Evolutionary conservation across 2,888 invertebrate species (phyloP), one percentile per base, ranked within the genome.

Genomic region (Nasonovia ribisnigri): DNA sequence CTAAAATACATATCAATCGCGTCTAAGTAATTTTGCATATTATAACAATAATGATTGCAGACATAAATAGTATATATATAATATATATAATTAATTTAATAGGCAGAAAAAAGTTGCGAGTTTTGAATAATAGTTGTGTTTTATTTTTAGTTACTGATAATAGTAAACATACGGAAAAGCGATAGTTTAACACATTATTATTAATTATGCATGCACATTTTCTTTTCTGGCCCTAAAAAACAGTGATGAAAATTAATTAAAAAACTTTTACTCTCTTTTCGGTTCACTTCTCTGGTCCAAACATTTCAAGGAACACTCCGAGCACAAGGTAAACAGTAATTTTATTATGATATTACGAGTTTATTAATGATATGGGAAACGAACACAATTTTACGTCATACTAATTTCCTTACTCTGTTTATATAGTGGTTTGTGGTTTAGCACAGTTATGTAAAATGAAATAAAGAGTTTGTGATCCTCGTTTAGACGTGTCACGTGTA

Each of bases 111-210:
- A 51, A 84, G 51, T 84, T 42, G 29, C 54, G 26, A 8, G 10
- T 29, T 60, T 54, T 29, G 16, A 24, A 16, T 84, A 77, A 24
- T 24, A 26, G 6, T 57, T 57, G 57, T 57, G 57, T 77, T 48
- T 67, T 51, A 29, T 89, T 89, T 89, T 43, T 3, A 54, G n/a
- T 42, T 43, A 89, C 5, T 77, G 29, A 36, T 84, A 36, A 29
- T 90, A 67, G 54, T 3, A 20, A n/a, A 60, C 24, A 87, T 16
- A 43, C 10, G 87, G 8, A 57, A 87, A 48, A 54, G 3, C 24
- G 11, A 24, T 89, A 46, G 89, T 89, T 89, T 46, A 89, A 46
- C 20, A 60, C 46, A 60, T 89, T 89, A 60, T 89, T 89, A 60
- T 60, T 60, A 60, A 89, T 89, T 46, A 26, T 89, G 46, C 43